Conservation (phyloP, 2,797 vertebrate genomes). For the Pangasius macronema region DNA sequence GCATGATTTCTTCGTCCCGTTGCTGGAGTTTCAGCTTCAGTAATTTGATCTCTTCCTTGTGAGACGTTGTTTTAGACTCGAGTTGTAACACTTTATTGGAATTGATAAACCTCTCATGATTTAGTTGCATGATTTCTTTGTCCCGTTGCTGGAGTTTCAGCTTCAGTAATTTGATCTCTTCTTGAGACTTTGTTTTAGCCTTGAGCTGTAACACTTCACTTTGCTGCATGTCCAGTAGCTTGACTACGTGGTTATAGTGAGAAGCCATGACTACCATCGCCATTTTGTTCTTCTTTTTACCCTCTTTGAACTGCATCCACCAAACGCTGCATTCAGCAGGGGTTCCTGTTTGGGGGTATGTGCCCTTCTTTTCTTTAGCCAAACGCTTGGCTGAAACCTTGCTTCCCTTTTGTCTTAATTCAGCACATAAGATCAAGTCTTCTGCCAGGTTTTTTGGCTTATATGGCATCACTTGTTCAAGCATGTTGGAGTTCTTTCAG, state of each 20-base stretch:
- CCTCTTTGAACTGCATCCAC: neutral
- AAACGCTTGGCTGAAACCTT: neutral
- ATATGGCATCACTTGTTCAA: neutral
- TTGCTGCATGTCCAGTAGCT: neutral
- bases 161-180: neutral
- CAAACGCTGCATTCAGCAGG: neutral
- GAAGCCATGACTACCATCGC: conserved; percentile 28
- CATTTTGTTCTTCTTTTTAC: conserved; percentile 7
- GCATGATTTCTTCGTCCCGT: neutral
- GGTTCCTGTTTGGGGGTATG: neutral
- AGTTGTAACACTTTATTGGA: neutral
- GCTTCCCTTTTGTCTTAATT: neutral
- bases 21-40: neutral
- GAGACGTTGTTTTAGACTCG: too few species aligned
- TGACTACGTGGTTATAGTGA: neutral
- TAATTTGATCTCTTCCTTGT: neutral
- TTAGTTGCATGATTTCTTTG: neutral
- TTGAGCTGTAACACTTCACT: neutral
- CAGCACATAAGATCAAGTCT: neutral
- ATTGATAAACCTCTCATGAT: neutral
- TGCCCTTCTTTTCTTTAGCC: neutral
- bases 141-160: neutral
- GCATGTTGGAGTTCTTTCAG: neutral
- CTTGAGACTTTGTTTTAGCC: neutral
- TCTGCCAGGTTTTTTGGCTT: neutral